Evolutionary conservation across 2,888 invertebrate species (phyloP).

Genomic region (Agapostemon virescens): DNA sequence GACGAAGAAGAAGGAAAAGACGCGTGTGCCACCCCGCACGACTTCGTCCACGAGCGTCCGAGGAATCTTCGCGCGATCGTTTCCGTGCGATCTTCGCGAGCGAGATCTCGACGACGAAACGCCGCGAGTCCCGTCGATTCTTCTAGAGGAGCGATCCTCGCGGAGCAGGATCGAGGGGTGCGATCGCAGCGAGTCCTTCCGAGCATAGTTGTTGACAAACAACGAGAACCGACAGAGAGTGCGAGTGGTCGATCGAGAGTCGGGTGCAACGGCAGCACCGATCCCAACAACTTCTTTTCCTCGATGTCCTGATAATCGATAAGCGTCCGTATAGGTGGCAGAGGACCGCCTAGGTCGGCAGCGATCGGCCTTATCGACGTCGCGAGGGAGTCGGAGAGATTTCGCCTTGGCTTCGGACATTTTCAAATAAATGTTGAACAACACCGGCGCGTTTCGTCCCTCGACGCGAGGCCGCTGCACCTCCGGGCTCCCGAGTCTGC

Average conservation of each 20-base stretch:
- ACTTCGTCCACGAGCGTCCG: neutral
- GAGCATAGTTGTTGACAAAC: constrained; percentile 42
- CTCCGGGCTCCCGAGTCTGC: constrained; percentile 42
- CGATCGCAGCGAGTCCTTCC: constrained; percentile 20
- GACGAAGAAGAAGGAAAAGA: too few relatives aligned
- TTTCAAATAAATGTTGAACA: constrained; percentile 67
- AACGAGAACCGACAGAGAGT: constrained; percentile 39
- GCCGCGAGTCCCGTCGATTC: neutral
- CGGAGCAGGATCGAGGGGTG: neutral
- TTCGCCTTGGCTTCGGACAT: constrained; percentile 41
- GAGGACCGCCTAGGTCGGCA: constrained; percentile 59
- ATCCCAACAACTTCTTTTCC: constrained; percentile 62
- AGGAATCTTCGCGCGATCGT: too few relatives aligned
- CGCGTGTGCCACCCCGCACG: constrained; percentile 27
- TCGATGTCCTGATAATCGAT: constrained; percentile 74
- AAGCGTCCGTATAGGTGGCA: constrained; percentile 60
- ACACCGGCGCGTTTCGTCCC: constrained; percentile 52
- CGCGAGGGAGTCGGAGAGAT: too few relatives aligned
- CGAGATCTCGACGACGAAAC: neutral
- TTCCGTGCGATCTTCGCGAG: neutral
- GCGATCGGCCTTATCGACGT: constrained; percentile 68
- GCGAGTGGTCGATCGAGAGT: constrained; percentile 41
- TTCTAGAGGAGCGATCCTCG: neutral
- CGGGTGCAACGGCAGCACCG: constrained; percentile 62
- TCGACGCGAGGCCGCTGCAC: constrained; percentile 51